These are phyloP conservation scores for Synergus japonicus DNA, from an alignment of 2,888 invertebrate genomes.

Conservation along the genomic window DNA sequence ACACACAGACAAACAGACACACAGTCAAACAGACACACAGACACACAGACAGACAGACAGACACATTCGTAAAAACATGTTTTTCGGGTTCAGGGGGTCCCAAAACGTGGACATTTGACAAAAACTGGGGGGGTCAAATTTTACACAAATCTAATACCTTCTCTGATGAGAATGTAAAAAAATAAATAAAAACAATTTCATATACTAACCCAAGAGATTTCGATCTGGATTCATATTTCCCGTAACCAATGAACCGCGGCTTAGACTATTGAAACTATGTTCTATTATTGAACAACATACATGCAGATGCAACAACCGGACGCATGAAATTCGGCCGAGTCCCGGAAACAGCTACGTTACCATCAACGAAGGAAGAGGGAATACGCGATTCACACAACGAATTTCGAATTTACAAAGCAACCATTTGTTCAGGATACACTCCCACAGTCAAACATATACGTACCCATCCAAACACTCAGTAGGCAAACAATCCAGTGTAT, in stretches of 20 bases:
- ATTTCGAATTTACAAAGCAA: slow-evolving; percentile 67
- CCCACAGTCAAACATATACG: slow-evolving; percentile 43
- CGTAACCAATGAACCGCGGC: not conserved
- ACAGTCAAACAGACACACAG: too few relatives aligned
- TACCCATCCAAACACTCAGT: slow-evolving; percentile 43
- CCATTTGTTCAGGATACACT: slow-evolving; percentile 64
- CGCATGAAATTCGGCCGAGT: slow-evolving; percentile 22
- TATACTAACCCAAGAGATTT: not conserved
- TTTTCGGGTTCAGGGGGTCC: too few relatives aligned
- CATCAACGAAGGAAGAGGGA: slow-evolving; percentile 37
- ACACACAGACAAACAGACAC: too few relatives aligned
- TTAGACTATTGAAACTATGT: slow-evolving; percentile 10
- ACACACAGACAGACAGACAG: too few relatives aligned
- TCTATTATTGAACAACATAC: slow-evolving; percentile 32
- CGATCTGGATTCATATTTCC: not conserved
- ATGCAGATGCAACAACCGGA: slow-evolving; percentile 22
- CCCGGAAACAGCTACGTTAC: slow-evolving; percentile 20
- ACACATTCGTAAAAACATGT: too few relatives aligned
- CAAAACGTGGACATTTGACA: too few relatives aligned
- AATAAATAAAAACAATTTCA: too few relatives aligned
- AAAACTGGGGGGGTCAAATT: too few relatives aligned
- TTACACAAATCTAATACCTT: too few relatives aligned
- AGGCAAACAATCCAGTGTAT: not conserved
- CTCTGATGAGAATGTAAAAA: too few relatives aligned
- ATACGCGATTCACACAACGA: slow-evolving; percentile 49